phyloP scores from a whole-genome alignment of 2,113 vertebrate genomes.

The Serinus canaria region DNA sequence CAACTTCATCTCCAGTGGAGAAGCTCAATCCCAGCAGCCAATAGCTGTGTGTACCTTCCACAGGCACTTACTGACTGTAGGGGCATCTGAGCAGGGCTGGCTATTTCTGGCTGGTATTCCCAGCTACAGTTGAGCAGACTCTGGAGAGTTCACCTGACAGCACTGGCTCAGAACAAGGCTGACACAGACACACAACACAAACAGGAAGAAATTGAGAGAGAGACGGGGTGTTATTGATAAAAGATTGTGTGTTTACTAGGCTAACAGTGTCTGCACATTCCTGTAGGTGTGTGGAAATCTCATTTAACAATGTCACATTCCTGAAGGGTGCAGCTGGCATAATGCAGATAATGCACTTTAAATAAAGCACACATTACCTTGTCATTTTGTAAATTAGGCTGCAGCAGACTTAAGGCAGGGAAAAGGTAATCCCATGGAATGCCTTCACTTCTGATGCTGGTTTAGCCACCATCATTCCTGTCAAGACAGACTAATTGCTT shows the following conservation, averaged over 20 bases:
- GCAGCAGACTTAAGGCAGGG: neutral
- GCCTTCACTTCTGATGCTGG: neutral
- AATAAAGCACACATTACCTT: neutral
- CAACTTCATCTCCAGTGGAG: neutral
- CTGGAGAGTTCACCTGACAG: conserved; percentile 17
- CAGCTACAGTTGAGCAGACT: neutral
- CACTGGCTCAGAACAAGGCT: conserved; percentile 9
- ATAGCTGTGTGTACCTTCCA: neutral
- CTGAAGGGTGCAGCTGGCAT: conserved; percentile 25
- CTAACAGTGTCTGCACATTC: conserved; percentile 45
- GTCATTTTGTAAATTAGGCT: neutral
- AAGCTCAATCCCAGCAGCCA: neutral
- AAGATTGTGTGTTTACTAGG: conserved; percentile 50
- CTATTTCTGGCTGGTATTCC: neutral
- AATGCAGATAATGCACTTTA: neutral
- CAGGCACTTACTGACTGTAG: neutral
- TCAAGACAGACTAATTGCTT: neutral
- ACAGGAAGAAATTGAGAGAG: conserved; percentile 38
- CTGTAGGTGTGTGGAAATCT: conserved; percentile 48
- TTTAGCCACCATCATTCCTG: neutral
- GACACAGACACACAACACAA: conserved; percentile 42
- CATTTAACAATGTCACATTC: conserved; percentile 45
- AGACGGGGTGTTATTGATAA: conserved; percentile 22
- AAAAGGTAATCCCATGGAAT: neutral
- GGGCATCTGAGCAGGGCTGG: neutral